Base-by-base conservation (phyloP, 2,113 vertebrate species). In the Trachemys scripta region DNA sequence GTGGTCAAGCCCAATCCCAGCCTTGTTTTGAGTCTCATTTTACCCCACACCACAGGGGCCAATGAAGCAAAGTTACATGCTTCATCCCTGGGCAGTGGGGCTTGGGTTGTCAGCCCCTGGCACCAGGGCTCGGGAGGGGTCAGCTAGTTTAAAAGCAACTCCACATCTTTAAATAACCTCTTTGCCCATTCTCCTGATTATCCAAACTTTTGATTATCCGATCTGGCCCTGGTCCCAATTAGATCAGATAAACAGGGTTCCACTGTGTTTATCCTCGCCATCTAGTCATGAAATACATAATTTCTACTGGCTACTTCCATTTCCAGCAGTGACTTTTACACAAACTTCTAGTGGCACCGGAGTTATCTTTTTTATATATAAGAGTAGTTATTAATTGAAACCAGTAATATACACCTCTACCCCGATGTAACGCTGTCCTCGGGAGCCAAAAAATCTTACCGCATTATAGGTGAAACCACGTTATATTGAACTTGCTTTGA, bases 21-120 rank as follows among this genome's bases (percentile, higher is more conserved):
- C 20, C 22, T 24, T 49, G 5, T 22, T 80, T n/a, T 89, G 13
- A 82, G 25, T 57, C 5, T 69, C 11, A 22, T 0, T 0, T 13
- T 0, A n/a, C n/a, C n/a, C 35, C 35, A 65, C 14, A 4, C 31
- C 31, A 72, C 17, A 72, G 17, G 5, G 35, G 4, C 35, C 35
- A 9, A 2, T 38, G 65, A 72, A 20, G 65, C 17, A 38, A 72
- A 38, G n/a, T 20, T 38, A 72, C n/a, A 72, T 72, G n/a, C n/a
- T 38, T 69, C 62, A n/a, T 7, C 62, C 35, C 16, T 69, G 16
- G 35, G 17, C 19, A n/a, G 4, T 20, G 65, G 9, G 6, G 62
- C 16, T 65, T n/a, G 31, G 31, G 8, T n/a, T 72, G 35, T 72
- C n/a, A 38, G n/a, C 17, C 65, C 65, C 19, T 1, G 19, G 19